A percentile compares a stretch with the other conserved stretches of the same genome.
Conservation (phyloP, 2,888 invertebrate species). For the Caradrina clavipalpis region DNA sequence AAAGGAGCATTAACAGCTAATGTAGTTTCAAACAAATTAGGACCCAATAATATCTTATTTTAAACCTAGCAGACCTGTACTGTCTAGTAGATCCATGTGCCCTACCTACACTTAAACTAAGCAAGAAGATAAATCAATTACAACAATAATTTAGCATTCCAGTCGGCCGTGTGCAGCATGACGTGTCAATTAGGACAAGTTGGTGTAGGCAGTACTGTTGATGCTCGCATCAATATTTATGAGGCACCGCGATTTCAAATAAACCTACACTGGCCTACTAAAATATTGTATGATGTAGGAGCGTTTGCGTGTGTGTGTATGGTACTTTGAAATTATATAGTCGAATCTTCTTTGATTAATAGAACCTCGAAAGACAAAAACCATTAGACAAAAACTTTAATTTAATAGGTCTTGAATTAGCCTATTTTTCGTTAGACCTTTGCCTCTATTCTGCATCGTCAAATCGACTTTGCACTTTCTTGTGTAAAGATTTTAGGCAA, state of each 20-base stretch:
- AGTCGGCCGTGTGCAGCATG: constrained; percentile 43
- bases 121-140: constrained; percentile 44
- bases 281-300: constrained; percentile 27
- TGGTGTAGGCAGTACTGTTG: constrained; percentile 49
- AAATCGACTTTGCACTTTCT: no score
- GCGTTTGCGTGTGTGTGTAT: constrained; percentile 4
- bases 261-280: constrained; percentile 58
- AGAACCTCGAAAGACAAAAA: not conserved
- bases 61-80: not conserved
- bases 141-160: constrained; percentile 57
- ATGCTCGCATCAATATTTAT: constrained; percentile 64
- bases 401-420: no score
- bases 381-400: no score
- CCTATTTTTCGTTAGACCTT: no score
- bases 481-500: no score
- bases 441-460: no score
- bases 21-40: no score
- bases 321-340: not conserved
- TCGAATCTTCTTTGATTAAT: not conserved
- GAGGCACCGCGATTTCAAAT: constrained; percentile 50
- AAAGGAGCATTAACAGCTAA: no score
- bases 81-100: not conserved
- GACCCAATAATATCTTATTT: not conserved
- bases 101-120: constrained; percentile 16
- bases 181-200: constrained; percentile 56